phyloP scores from a whole-genome alignment of 2,113 vertebrate genomes.

The Okapia johnstoni region DNA sequence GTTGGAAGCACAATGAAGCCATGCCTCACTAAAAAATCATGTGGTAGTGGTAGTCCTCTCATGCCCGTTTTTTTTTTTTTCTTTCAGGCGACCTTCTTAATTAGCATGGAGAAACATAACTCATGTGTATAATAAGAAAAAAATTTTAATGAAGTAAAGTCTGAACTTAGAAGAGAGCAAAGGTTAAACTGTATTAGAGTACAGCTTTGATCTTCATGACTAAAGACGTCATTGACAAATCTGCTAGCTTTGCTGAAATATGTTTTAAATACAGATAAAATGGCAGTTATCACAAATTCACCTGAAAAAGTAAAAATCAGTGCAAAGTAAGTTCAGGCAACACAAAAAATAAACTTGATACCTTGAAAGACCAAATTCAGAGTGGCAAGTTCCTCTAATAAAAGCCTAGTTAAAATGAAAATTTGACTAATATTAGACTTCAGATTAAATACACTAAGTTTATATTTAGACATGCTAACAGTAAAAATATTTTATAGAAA shows the following conservation, averaged over 20 bases:
- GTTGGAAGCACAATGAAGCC: not conserved
- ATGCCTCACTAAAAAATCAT: not conserved
- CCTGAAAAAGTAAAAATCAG: constrained; percentile 21
- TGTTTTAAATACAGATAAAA: not conserved
- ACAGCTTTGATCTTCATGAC: not conserved
- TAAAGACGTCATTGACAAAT: not conserved
- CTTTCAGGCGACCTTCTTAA: not conserved
- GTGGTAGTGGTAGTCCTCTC: accelerated
- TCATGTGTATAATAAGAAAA: not conserved
- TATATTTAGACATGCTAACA: not conserved
- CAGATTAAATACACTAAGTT: not conserved
- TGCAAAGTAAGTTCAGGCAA: constrained; percentile 23
- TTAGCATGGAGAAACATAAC: not conserved
- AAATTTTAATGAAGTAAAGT: not conserved
- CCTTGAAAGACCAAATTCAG: constrained; percentile 6
- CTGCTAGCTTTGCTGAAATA: constrained; percentile 19
- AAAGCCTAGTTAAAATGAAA: constrained; percentile 50
- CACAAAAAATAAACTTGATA: not conserved
- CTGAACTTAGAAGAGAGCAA: not conserved
- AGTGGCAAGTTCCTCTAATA: not conserved
- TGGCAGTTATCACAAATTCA: not conserved
- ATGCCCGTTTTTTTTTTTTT: not conserved
- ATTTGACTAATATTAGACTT: constrained; percentile 1
- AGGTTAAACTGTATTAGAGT: not conserved
- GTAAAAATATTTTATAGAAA: not conserved